These are phyloP conservation scores for Plutella xylostella DNA, from an alignment of 2,888 invertebrate genomes.

Conservation along the genomic window DNA sequence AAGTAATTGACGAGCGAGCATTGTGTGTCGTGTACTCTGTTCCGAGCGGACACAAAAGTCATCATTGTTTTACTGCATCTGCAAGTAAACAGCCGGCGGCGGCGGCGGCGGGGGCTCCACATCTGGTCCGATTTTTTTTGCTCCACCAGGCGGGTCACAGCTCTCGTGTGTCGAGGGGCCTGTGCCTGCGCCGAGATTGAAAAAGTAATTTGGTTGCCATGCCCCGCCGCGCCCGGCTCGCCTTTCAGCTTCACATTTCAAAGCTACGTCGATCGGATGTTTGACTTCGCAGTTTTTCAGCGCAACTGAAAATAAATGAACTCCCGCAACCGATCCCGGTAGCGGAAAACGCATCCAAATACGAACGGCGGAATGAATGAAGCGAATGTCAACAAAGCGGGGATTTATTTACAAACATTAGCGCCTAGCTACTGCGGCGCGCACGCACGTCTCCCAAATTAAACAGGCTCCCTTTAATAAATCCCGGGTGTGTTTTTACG, in stretches of 20 bases:
- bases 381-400: conserved; percentile 37
- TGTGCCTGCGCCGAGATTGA: conserved; percentile 35
- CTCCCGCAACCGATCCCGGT: not conserved
- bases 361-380: no score
- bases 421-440: conserved; percentile 31
- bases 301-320: not conserved
- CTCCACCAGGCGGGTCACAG: conserved; percentile 33
- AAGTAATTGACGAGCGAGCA: no score
- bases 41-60: conserved; percentile 28
- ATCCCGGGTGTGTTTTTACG: conserved; percentile 6
- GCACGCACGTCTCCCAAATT: conserved; percentile 41
- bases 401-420: conserved; percentile 62
- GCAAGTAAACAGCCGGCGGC: conserved; percentile 59
- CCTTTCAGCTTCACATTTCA: not conserved
- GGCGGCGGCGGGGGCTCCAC: conserved; percentile 30
- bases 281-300: not conserved
- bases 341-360: no score
- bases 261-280: not conserved
- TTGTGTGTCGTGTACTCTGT: no score
- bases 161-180: conserved; percentile 39
- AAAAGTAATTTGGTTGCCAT: conserved; percentile 31
- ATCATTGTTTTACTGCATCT: conserved; percentile 59
- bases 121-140: conserved; percentile 61
- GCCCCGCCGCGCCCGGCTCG: conserved; percentile 17
- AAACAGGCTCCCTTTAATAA: conserved; percentile 19